Conservation (phyloP, 2,113 vertebrate species). For the Corythaeola cristata region DNA sequence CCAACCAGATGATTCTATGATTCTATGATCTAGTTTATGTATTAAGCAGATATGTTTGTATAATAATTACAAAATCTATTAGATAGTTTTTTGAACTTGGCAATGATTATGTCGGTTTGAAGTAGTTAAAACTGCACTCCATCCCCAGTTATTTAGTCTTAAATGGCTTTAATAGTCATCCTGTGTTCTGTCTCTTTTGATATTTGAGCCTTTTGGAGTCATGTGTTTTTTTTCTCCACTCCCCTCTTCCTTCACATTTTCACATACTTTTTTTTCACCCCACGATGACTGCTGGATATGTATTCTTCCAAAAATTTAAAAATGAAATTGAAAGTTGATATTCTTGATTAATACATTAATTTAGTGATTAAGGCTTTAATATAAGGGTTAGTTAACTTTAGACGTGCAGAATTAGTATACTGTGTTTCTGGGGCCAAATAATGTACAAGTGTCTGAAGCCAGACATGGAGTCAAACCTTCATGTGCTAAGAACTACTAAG, state of each 20-base stretch:
- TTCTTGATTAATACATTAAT: neutral
- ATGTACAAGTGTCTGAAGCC: rapidly evolving
- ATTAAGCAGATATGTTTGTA: neutral
- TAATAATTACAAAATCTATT: neutral
- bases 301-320: neutral
- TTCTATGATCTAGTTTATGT: neutral
- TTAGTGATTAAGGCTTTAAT: neutral
- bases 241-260: neutral
- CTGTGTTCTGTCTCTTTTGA: neutral
- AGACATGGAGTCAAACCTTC: neutral
- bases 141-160: neutral
- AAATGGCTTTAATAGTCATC: neutral
- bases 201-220: neutral
- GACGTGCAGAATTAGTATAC: neutral
- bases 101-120: neutral
- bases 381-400: neutral
- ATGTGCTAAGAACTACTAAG: neutral
- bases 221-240: rapidly evolving
- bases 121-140: neutral
- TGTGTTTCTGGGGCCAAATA: neutral
- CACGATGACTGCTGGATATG: neutral
- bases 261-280: neutral
- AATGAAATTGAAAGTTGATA: neutral
- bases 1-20: too few relatives aligned
- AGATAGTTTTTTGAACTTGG: neutral